phyloP scores from a whole-genome alignment of 2,888 invertebrate genomes.

The Euzophera pinguis region DNA sequence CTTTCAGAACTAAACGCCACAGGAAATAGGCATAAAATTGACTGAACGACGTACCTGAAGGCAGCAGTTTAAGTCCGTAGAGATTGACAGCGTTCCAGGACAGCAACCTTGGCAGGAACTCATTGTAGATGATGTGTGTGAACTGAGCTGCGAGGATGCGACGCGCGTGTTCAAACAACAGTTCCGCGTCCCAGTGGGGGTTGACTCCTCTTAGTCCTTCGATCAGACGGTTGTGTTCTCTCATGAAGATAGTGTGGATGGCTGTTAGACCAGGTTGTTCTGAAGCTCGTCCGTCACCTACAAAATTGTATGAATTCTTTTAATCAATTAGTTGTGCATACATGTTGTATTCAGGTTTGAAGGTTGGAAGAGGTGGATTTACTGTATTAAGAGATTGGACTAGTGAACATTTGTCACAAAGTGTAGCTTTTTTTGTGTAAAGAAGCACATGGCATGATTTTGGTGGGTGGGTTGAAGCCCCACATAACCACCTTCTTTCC shows the following conservation, averaged over 20 bases:
- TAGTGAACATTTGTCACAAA: too few species aligned
- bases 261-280: constrained; percentile 95
- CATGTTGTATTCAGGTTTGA: too few species aligned
- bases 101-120: constrained; percentile 93
- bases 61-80: constrained; percentile 90
- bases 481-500: too few species aligned
- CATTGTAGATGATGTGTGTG: constrained; percentile 92
- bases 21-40: too few species aligned
- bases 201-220: constrained; percentile 89
- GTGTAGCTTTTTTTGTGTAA: too few species aligned
- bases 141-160: constrained; percentile 88
- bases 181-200: constrained; percentile 93
- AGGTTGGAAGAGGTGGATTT: too few species aligned
- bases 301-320: too few species aligned
- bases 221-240: constrained; percentile 94
- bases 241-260: constrained; percentile 92
- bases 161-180: constrained; percentile 89
- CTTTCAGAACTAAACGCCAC: too few species aligned
- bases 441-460: too few species aligned
- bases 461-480: too few species aligned
- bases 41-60: constrained; percentile 73
- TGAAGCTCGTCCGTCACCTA: constrained; percentile 92
- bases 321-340: too few species aligned
- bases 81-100: constrained; percentile 94
- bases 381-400: too few species aligned